These are phyloP conservation scores for Caenorhabditis angaria DNA, from an alignment of 2,888 invertebrate genomes.

Conservation along the genomic window DNA sequence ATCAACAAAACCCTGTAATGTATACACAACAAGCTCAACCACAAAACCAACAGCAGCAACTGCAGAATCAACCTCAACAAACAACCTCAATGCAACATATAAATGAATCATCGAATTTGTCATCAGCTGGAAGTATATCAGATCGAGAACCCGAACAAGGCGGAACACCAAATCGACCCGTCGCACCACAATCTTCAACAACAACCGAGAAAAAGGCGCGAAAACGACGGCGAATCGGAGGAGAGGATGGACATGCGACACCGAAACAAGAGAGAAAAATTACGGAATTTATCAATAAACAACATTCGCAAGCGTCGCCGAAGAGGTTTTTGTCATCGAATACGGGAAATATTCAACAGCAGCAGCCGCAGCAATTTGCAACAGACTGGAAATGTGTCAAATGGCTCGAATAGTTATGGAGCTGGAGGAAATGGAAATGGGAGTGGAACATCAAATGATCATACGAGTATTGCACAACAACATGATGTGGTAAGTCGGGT, in stretches of 20 bases:
- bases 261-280: constrained; percentile 58
- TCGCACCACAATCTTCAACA: constrained; percentile 16
- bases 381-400: constrained; percentile 11
- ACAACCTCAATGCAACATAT: constrained; percentile 24
- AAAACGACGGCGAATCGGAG: constrained; percentile 31
- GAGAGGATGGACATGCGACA: constrained; percentile 45
- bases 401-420: constrained; percentile 33
- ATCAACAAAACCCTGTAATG: neutral
- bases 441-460: neutral
- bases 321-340: constrained; percentile 16
- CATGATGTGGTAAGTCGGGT: constrained; percentile 10
- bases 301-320: constrained; percentile 39
- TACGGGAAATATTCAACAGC: constrained; percentile 6
- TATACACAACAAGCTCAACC: neutral
- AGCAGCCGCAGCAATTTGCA: constrained; percentile 6
- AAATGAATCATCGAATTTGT: constrained; percentile 57
- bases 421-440: neutral
- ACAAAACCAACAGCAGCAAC: constrained; percentile 20
- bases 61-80: constrained; percentile 28
- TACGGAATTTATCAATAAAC: constrained; percentile 53
- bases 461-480: constrained; percentile 3
- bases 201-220: constrained; percentile 48
- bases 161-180: constrained; percentile 45
- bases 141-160: constrained; percentile 50
- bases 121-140: constrained; percentile 55